phyloP scores from a whole-genome alignment of 2,888 invertebrate genomes.

The Phaedon cochleariae region DNA sequence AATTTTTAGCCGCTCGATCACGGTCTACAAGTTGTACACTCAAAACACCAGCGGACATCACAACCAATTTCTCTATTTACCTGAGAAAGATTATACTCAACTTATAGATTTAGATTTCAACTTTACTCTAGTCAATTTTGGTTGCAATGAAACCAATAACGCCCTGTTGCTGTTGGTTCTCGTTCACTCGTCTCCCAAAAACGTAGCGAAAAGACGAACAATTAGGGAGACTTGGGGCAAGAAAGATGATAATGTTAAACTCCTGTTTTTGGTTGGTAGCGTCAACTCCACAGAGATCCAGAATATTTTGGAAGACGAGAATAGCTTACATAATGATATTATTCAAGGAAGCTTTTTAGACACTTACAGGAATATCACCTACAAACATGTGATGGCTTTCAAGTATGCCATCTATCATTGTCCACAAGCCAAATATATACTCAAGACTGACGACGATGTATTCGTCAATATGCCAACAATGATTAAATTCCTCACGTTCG shows the following conservation, averaged over 20 bases:
- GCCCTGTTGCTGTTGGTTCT: conserved; percentile 68
- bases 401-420: conserved; percentile 81
- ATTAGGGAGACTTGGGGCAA: conserved; percentile 81
- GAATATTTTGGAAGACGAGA: conserved; percentile 64
- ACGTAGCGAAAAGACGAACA: conserved; percentile 70
- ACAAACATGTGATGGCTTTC: conserved; percentile 84
- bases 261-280: conserved; percentile 75
- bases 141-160: conserved; percentile 40
- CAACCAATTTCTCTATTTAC: conserved; percentile 40
- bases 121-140: conserved; percentile 40
- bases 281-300: conserved; percentile 56
- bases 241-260: conserved; percentile 64
- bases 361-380: conserved; percentile 82
- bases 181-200: conserved; percentile 74
- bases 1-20: conserved; percentile 10
- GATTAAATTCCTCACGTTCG: conserved; percentile 67
- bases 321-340: conserved; percentile 70
- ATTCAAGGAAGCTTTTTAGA: conserved; percentile 82
- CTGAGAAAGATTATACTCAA: conserved; percentile 43
- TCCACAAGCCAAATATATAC: conserved; percentile 69
- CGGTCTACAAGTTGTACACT: conserved; percentile 45
- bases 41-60: conserved; percentile 41
- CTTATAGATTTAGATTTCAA: conserved; percentile 45
- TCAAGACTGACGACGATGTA: conserved; percentile 83
- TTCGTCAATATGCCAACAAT: conserved; percentile 75